Evolutionary conservation across 2,797 vertebrate species (phyloP).

Genomic region (Sparus aurata): DNA sequence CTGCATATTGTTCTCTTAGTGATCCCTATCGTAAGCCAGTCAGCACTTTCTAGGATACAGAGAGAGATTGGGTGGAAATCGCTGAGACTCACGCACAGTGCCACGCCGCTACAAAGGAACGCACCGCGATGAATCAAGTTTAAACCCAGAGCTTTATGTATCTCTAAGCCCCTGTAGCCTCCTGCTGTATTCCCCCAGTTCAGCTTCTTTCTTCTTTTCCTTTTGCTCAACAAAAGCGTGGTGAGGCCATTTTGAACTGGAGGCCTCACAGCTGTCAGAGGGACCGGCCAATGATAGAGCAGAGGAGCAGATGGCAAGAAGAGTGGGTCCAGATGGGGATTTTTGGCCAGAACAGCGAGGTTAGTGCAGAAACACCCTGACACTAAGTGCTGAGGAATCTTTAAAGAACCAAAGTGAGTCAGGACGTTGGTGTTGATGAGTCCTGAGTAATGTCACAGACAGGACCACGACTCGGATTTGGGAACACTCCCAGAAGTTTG

Average conservation of each 20-base stretch:
- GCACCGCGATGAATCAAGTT: conserved; percentile 53
- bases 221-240: conserved; percentile 23
- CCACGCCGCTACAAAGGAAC: conserved; percentile 28
- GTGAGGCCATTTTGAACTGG: conserved; percentile 59
- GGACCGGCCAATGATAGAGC: conserved; percentile 54
- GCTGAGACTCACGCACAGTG: conserved; percentile 60
- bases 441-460: conserved; percentile 37
- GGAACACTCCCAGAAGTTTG: conserved; percentile 54
- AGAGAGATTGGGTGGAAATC: conserved; percentile 65
- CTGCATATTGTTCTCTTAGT: conserved; percentile 66
- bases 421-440: conserved; percentile 51
- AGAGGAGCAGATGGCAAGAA: conserved; percentile 71
- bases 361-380: conserved; percentile 62
- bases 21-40: conserved; percentile 68
- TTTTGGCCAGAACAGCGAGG: conserved; percentile 64
- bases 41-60: conserved; percentile 70
- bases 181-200: conserved; percentile 25
- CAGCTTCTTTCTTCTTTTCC: conserved; percentile 34
- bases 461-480: conserved; percentile 33
- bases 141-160: conserved; percentile 50
- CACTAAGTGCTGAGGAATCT: conserved; percentile 64
- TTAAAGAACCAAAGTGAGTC: conserved; percentile 66
- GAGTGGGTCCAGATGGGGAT: conserved; percentile 70
- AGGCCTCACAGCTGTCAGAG: conserved; percentile 59
- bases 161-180: conserved; percentile 23